These are phyloP conservation scores for Eurytoma californica DNA, from an alignment of 2,888 invertebrate species.

Conservation along the genomic window DNA sequence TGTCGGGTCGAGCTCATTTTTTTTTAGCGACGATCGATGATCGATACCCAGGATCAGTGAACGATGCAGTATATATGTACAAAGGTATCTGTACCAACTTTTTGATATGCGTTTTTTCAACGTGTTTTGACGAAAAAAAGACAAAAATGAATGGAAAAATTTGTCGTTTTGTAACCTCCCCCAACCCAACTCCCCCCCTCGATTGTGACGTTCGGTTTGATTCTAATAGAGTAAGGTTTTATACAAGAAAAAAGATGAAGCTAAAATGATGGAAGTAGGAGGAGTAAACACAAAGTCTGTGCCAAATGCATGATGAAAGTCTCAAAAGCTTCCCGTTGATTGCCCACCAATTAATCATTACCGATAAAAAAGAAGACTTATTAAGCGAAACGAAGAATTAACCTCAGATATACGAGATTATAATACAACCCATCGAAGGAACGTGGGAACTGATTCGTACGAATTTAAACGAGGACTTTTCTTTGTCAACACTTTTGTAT, in stretches of 20 bases:
- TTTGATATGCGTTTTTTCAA: constrained; percentile 55
- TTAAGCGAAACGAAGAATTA: constrained; percentile 30
- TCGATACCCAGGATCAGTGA: constrained; percentile 21
- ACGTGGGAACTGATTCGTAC: constrained; percentile 53
- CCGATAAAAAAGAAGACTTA: constrained; percentile 37
- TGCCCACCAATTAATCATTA: constrained; percentile 26
- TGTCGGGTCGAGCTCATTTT: constrained; percentile 34
- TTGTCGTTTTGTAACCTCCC: constrained; percentile 20
- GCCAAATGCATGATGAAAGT: constrained; percentile 53
- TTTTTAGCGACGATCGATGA: constrained; percentile 32
- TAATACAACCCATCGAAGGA: constrained; percentile 39
- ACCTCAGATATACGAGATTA: constrained; percentile 37
- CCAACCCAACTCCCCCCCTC: constrained; percentile 11
- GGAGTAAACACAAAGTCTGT: constrained; percentile 43
- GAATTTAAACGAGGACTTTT: constrained; percentile 55
- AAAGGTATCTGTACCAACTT: constrained; percentile 54
- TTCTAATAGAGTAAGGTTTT: constrained; percentile 37
- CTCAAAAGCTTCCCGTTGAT: constrained; percentile 41
- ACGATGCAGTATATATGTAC: constrained; percentile 52
- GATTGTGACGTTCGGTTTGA: constrained; percentile 38
- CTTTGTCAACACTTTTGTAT: constrained; percentile 57
- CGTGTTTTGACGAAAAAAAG: constrained; percentile 21
- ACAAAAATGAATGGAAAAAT: background rate
- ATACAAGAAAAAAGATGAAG: constrained; percentile 11
- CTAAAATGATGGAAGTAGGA: background rate